phyloP scores from a whole-genome alignment of 2,113 vertebrate species.

The Otis tarda region DNA sequence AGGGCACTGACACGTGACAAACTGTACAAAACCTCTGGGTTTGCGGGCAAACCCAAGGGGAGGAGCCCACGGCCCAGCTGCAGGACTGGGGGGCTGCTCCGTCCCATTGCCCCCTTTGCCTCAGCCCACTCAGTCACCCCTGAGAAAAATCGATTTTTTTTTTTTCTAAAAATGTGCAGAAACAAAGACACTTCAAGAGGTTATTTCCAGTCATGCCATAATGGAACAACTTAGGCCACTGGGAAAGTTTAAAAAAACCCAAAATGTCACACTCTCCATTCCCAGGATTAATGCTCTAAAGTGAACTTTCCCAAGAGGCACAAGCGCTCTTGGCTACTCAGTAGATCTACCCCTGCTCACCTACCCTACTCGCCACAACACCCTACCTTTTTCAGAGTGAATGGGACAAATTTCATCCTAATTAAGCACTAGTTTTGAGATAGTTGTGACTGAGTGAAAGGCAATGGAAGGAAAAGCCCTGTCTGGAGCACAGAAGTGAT shows the following conservation, averaged over 20 bases:
- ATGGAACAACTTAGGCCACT: conserved; percentile 41
- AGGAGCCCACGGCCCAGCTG: conserved; percentile 20
- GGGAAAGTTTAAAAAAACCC: neutral
- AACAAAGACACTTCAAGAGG: conserved; percentile 61
- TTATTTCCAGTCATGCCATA: conserved; percentile 43
- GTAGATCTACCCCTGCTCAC: neutral
- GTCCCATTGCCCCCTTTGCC: neutral
- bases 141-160: conserved; percentile 49
- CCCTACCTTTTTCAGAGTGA: neutral
- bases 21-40: conserved; percentile 58
- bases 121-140: conserved; percentile 59
- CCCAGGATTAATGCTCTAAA: conserved; percentile 14
- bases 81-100: neutral
- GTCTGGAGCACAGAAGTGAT: conserved; percentile 19
- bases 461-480: conserved; percentile 49
- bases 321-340: neutral
- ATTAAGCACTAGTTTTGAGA: neutral
- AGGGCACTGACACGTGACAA: conserved; percentile 65
- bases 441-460: conserved; percentile 45
- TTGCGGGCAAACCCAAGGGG: conserved; percentile 13
- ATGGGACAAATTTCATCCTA: neutral
- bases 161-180: conserved; percentile 48
- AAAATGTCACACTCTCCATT: neutral
- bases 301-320: conserved; percentile 35
- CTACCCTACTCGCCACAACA: neutral